Evolutionary conservation across 1,140 invertebrate genomes (phyloP), one percentile per base, ranked within the genome.

Genomic region (Mycetomoellerius zeteki): DNA sequence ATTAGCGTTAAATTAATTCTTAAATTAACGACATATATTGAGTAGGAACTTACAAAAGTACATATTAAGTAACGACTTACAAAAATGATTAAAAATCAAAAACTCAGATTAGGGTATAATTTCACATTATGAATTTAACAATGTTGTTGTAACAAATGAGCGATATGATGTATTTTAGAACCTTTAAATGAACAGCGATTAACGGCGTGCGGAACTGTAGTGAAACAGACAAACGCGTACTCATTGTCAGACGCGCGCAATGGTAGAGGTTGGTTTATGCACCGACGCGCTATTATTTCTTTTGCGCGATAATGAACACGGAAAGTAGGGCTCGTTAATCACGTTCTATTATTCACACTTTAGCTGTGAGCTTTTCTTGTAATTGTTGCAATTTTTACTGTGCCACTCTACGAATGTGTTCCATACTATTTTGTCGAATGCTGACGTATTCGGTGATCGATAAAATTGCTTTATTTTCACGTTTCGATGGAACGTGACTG

Each of bases 391-490:
- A 54, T 69, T 56, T 69, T 80, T 69, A 30, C n/a, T 37, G 43
- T 5, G n/a, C 12, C 4, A 6, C 50, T 33, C 43, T 43, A 16
- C 12, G 76, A 54, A 37, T 6, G 8, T 21, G 21, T 65, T 37
- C 6, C 30, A n/a, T 14, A 6, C n/a, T 37, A 64, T 21, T 78
- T 50, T 30, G 12, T 37, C 21, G 47, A 19, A 54, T 19, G n/a
- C 30, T 16, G n/a, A 43, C 8, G n/a, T 24, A 37, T 37, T 33
- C 10, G 43, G 24, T 19, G 62, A 80, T 80, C 64, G 47, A 78
- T 50, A 50, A 80, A 80, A 80, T 80, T 27, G 16, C 24, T 77
- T 77, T 19, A 77, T 37, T 64, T 80, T 69, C 14, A 37, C n/a
- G 21, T 52, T 69, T 27, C 52, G 64, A 80, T 37, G 14, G 24